Evolutionary conservation across 2,888 invertebrate genomes (phyloP).

Genomic region (Chelonus formosanus): DNA sequence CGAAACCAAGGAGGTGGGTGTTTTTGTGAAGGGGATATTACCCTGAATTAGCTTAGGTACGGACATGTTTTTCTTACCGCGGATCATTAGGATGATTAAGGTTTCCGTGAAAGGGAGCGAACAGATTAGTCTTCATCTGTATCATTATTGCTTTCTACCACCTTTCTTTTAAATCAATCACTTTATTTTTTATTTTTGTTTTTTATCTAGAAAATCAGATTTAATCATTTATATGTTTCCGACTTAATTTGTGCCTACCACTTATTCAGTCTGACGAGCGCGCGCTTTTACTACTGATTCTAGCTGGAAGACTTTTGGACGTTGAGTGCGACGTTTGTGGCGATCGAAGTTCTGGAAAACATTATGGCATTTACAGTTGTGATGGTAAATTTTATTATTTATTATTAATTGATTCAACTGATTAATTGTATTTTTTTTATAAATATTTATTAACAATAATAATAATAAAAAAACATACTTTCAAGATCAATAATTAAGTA

Average conservation of each 20-base stretch:
- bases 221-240: conserved; percentile 1
- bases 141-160: conserved; percentile 18
- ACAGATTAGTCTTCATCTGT: conserved; percentile 53
- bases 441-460: neutral
- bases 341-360: conserved; percentile 98
- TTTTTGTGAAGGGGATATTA: conserved; percentile 51
- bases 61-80: conserved; percentile 63
- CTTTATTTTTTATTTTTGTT: conserved; percentile 15
- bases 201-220: neutral
- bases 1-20: conserved; percentile 44
- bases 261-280: neutral
- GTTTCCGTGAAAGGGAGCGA: conserved; percentile 58
- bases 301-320: conserved; percentile 96
- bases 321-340: conserved; percentile 99
- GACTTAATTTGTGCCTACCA: conserved; percentile 10
- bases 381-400: conserved; percentile 77
- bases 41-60: conserved; percentile 58
- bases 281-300: conserved; percentile 39
- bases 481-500: too few relatives aligned
- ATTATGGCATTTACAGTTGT: conserved; percentile 99
- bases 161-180: conserved; percentile 33
- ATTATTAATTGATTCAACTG: neutral
- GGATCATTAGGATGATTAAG: conserved; percentile 64
- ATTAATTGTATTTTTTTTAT: conserved; percentile 1
- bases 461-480: too few relatives aligned